Evolutionary conservation across 2,113 vertebrate genomes (phyloP).

Genomic region (Myiozetetes cayanensis): DNA sequence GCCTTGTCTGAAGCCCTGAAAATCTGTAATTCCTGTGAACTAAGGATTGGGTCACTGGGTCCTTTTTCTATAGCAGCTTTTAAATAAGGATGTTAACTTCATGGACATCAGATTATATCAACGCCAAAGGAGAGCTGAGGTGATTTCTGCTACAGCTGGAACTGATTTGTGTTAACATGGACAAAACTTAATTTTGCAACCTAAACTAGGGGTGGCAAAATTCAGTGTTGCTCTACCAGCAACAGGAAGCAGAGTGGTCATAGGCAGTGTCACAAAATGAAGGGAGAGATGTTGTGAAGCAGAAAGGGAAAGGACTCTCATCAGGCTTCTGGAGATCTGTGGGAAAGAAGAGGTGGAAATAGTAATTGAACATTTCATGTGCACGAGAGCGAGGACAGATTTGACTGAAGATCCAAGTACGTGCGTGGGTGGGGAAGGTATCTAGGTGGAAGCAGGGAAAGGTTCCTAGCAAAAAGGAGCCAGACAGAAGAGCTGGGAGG

Average conservation of each 20-base stretch:
- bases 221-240: neutral
- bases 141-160: neutral
- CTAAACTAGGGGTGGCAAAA: neutral
- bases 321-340: neutral
- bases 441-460: neutral
- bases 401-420: neutral
- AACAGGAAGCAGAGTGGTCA: neutral
- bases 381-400: neutral
- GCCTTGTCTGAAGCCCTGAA: neutral
- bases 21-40: neutral
- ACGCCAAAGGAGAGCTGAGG: neutral
- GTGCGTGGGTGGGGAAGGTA: neutral
- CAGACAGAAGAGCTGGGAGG: neutral
- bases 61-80: neutral
- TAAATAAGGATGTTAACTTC: neutral
- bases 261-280: fast-evolving
- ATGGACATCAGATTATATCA: neutral
- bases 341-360: neutral
- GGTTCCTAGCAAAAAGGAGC: neutral
- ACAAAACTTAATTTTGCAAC: neutral
- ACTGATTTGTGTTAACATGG: fast-evolving
- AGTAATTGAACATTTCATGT: neutral
- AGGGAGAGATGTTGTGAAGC: neutral
- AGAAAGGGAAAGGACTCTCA: neutral
- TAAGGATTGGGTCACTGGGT: neutral